A percentile compares a stretch with the other conserved stretches of the same genome.
phyloP scores from a whole-genome alignment of 1,140 invertebrate species.

The Agrilus planipennis region DNA sequence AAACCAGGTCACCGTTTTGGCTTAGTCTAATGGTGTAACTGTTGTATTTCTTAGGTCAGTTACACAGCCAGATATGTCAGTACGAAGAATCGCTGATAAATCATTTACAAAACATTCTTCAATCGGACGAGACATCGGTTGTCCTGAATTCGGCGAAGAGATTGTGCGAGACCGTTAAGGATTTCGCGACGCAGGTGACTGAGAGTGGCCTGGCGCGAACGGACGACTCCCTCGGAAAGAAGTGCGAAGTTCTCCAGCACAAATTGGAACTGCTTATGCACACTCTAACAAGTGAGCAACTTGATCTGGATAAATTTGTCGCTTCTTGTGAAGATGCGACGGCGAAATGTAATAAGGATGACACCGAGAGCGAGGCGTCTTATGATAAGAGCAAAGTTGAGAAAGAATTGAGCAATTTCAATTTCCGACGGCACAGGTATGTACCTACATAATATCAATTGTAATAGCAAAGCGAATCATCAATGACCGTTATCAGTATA shows the following conservation, averaged over 20 bases:
- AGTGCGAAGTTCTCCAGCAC: constrained; percentile 63
- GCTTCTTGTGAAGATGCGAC: constrained; percentile 19
- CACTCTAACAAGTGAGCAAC: constrained; percentile 56
- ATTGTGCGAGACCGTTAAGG: constrained; percentile 70
- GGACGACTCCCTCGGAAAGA: constrained; percentile 49
- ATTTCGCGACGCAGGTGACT: constrained; percentile 53
- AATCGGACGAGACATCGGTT: constrained; percentile 66
- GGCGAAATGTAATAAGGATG: constrained; percentile 16
- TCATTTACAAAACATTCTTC: constrained; percentile 77
- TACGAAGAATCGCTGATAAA: constrained; percentile 73
- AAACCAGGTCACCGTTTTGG: no score
- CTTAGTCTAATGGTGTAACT: no score
- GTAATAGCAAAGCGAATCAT: no score
- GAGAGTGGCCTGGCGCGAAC: constrained; percentile 44
- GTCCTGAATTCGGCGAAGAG: constrained; percentile 69
- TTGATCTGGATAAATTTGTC: constrained; percentile 16
- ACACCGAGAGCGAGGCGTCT: constrained; percentile 32
- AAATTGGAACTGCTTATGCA: constrained; percentile 65
- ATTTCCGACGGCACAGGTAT: constrained; percentile 30
- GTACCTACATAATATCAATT: no score
- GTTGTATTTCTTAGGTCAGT: no score
- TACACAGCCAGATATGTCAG: constrained; percentile 41
- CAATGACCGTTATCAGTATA: no score
- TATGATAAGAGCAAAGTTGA: constrained; percentile 28
- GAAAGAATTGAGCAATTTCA: constrained; percentile 32